These are phyloP conservation scores for Adelphocoris suturalis DNA, from an alignment of 2,888 invertebrate species.

Conservation along the genomic window DNA sequence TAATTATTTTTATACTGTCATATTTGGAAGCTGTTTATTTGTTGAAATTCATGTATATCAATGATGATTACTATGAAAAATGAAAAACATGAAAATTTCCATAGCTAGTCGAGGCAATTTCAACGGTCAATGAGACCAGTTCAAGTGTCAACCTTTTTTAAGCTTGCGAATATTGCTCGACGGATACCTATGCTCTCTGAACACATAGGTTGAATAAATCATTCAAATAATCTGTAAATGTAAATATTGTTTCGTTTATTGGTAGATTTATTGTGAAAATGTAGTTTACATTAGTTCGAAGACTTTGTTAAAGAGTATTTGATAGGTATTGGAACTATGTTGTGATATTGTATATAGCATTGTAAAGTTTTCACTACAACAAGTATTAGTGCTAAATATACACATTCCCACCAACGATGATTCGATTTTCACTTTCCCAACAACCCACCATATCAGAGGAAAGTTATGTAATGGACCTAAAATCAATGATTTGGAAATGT, in stretches of 20 bases:
- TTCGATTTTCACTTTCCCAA: not conserved
- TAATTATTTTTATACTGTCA: conserved; percentile 24
- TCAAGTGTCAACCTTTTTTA: not conserved
- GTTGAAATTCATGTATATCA: not conserved
- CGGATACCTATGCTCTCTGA: not conserved
- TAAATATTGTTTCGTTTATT: not conserved
- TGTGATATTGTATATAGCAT: conserved; percentile 63
- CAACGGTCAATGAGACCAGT: not conserved
- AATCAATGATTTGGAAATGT: no score
- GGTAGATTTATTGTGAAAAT: conserved; percentile 19
- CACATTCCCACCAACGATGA: conserved; percentile 33
- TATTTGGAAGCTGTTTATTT: not conserved
- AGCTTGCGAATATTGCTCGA: not conserved
- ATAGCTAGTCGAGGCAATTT: conserved; percentile 8
- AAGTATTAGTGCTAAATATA: conserved; percentile 52
- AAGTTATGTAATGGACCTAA: no score
- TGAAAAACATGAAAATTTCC: not conserved
- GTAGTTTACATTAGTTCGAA: not conserved
- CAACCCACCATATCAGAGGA: no score
- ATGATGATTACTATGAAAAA: not conserved
- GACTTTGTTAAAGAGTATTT: conserved; percentile 40
- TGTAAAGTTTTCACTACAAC: conserved; percentile 66
- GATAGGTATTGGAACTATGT: conserved; percentile 45
- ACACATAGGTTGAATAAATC: not conserved
- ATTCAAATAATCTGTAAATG: conserved; percentile 8